Evolutionary conservation across 2,113 vertebrate species (phyloP).

Genomic region (Brachypteracias leptosomus): DNA sequence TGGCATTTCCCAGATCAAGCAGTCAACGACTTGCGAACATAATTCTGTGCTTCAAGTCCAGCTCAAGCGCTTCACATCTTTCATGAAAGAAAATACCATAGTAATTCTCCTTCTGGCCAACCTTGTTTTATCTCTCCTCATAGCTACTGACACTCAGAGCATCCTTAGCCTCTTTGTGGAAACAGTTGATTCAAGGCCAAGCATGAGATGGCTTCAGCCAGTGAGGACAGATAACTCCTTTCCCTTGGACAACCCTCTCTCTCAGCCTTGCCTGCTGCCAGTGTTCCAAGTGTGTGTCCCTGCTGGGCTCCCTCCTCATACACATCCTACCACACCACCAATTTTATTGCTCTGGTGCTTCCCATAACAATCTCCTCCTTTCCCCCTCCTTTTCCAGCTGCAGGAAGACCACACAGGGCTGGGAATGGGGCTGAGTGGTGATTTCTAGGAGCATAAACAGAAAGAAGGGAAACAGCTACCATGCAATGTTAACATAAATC

Average conservation of each 20-base stretch:
- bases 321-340: accelerated
- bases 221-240: accelerated
- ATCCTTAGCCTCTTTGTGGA: background rate
- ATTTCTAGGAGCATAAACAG: constrained; percentile 30
- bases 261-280: background rate
- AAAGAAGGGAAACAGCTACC: constrained; percentile 38
- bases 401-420: constrained; percentile 40
- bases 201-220: background rate
- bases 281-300: background rate
- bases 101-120: background rate
- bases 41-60: background rate
- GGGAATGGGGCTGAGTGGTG: constrained; percentile 6
- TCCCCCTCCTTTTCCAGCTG: background rate
- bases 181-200: background rate
- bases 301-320: background rate
- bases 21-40: background rate
- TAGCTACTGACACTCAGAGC: background rate
- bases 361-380: background rate
- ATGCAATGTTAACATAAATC: constrained; percentile 44
- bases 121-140: background rate
- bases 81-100: background rate
- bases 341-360: background rate
- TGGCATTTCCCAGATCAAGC: background rate
- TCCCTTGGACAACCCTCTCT: background rate
- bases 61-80: background rate